Base-by-base conservation (phyloP, 2,888 invertebrate species). In the Callinectes sapidus region DNA sequence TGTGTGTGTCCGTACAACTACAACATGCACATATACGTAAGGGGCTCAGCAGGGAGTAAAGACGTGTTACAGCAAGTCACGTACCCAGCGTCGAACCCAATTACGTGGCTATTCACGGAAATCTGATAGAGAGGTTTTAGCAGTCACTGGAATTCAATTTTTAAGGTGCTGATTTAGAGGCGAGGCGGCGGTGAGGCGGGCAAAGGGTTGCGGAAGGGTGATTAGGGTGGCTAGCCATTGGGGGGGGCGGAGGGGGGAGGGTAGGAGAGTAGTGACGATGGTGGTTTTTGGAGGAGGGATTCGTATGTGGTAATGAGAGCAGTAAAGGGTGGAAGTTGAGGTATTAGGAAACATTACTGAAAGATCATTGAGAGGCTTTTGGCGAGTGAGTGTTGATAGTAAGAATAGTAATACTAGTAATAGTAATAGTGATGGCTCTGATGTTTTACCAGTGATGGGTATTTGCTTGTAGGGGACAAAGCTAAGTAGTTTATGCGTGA, bases 1-100 rank as follows among this genome's bases (percentile, higher is more conserved):
- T 90, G 89, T 90, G 89, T 90, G 89, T 90, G 88, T 88, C 54
- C 48, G 88, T 88, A 54, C 42, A 42, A 39, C 39, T 87, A 39
- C 39, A 39, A 39, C 39, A 35, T 48, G 87, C 39, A 39, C 39
- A 39, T 48, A 39, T 87, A 39, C 5, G 89, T n/a, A n/a, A n/a
- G 61, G 1, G 89, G n/a, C 16, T 3, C n/a, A 14, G 32, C 28
- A 16, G n/a, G 39, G 61, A 32, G 32, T 23, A 61, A 55, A 39
- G 66, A 61, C 55, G 55, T 13, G 35, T 18, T 10, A n/a, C n/a
- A 89, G 66, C 55, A 66, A 61, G 89, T 66, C 61, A 89, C 35
- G 87, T 87, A 42, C 42, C 48, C 87, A 28, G 87, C n/a, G 54
- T n/a, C 87, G 23, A 39, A 48, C 42, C 87, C 88, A 32, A 86